Evolutionary conservation across 23 tunicate genomes (phyloP).

Genomic region (Clavelina lepadiformis): DNA sequence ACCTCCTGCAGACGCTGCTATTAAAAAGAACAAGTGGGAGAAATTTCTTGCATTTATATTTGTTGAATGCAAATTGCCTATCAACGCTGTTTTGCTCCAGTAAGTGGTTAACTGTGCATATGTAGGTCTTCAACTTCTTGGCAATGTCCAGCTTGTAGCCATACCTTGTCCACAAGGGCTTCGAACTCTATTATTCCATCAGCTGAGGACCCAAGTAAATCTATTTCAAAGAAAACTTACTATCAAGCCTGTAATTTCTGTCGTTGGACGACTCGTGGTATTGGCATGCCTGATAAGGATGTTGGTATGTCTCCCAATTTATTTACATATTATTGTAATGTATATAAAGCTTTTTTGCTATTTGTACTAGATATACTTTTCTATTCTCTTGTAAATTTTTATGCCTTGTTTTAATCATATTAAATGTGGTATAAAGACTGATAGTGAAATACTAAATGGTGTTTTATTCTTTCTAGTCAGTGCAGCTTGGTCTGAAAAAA

Average conservation of each 20-base stretch:
- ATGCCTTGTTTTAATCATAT: too few species aligned
- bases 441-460: neutral
- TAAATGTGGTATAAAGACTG: constrained; percentile 1
- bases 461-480: constrained; percentile 20
- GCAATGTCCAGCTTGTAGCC: constrained; percentile 80
- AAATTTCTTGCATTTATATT: neutral
- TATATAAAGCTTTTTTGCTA: neutral
- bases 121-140: constrained; percentile 52
- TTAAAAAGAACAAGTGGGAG: constrained; percentile 64
- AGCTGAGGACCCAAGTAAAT: constrained; percentile 50
- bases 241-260: constrained; percentile 72
- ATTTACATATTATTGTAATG: neutral
- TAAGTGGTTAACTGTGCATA: neutral
- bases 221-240: constrained; percentile 42
- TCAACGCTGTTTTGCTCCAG: too few species aligned
- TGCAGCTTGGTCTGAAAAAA: constrained; percentile 71
- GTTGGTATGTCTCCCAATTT: constrained; percentile 8
- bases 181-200: constrained; percentile 33
- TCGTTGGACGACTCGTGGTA: constrained; percentile 65
- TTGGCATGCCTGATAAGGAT: constrained; percentile 80
- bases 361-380: neutral
- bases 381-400: too few species aligned
- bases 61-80: too few species aligned
- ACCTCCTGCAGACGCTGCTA: constrained; percentile 57
- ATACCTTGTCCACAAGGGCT: constrained; percentile 41